Base-by-base conservation (phyloP, 2,113 vertebrate species). In the Rhadina sibilatrix region DNA sequence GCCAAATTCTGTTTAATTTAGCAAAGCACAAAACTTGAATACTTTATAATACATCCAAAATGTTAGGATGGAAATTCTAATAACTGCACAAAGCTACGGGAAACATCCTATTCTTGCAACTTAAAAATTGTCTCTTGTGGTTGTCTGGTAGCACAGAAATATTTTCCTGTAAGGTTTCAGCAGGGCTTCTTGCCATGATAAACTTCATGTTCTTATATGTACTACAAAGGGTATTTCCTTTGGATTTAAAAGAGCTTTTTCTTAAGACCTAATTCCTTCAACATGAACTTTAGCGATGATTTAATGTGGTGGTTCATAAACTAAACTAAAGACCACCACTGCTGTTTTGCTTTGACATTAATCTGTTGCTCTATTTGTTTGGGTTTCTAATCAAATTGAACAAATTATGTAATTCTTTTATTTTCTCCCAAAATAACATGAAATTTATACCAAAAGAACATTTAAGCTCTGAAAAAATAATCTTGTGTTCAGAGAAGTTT, bases 131-230 rank as follows among this genome's bases (percentile, higher is more conserved):
- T 96, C 93, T 96, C 83, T 93, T 95, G 90, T 81, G 94, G 92
- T 93, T 93, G 83, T 95, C 96, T 97, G 83, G 90, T 94, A 94
- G 80, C 83, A 81, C 31, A 83, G 90, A 92, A 94, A 86, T 69
- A 84, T 71, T 96, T 89, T 92, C 81, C 60, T 94, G 57, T 71
- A 78, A 93, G 76, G 60, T 91, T 81, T 92, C 76, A 75, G 40
- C 49, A 89, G 65, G 83, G 53, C 61, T 89, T 92, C 69, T 69
- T 96, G 95, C 92, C 93, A 91, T 52, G n/a, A 76, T 78, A 93
- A 93, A 89, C 60, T 87, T 94, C 24, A 66, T 4, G 10, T 92
- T 92, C 76, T 93, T 81, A 64, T n/a, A 81, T 77, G 54, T 90
- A 54, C 79, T 91, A 88, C 84, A 95, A 89, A 90, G 88, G 76